Percentiles rank a stretch among this genome's conserved stretches.
These are phyloP conservation scores for Gallinago media DNA, from an alignment of 2,113 vertebrate genomes.

Conservation along the genomic window DNA sequence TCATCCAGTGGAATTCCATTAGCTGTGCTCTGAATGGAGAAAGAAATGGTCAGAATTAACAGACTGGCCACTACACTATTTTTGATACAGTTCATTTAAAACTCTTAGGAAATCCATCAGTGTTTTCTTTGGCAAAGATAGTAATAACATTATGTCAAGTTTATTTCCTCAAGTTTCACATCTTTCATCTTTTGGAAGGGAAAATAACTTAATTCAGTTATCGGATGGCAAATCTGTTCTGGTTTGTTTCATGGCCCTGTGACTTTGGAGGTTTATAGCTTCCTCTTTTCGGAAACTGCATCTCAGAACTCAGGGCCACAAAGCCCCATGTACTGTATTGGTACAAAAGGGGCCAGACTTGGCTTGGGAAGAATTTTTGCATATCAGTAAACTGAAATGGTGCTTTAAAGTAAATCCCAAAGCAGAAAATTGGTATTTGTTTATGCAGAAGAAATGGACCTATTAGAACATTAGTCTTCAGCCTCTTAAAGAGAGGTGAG, in stretches of 20 bases:
- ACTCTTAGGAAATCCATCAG: not conserved
- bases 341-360: not conserved
- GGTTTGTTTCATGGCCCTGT: slow-evolving; percentile 15
- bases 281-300: slow-evolving; percentile 18
- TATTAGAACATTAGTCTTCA: slow-evolving; percentile 29
- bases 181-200: slow-evolving; percentile 11
- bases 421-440: slow-evolving; percentile 22
- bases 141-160: not conserved
- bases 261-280: not conserved
- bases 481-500: not conserved
- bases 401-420: slow-evolving; percentile 11
- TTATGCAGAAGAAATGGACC: slow-evolving; percentile 5
- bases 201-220: not conserved
- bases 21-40: not conserved
- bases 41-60: not conserved
- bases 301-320: not conserved
- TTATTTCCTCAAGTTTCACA: not conserved
- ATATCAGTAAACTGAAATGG: not conserved
- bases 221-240: slow-evolving; percentile 9
- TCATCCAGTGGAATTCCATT: not conserved
- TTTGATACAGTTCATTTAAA: not conserved
- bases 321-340: not conserved
- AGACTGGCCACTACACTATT: not conserved
- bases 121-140: not conserved
- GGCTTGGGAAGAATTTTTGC: slow-evolving; percentile 50